These are phyloP conservation scores for Rhabdornis inornatus DNA, from an alignment of 2,113 vertebrate species.

Conservation along the genomic window DNA sequence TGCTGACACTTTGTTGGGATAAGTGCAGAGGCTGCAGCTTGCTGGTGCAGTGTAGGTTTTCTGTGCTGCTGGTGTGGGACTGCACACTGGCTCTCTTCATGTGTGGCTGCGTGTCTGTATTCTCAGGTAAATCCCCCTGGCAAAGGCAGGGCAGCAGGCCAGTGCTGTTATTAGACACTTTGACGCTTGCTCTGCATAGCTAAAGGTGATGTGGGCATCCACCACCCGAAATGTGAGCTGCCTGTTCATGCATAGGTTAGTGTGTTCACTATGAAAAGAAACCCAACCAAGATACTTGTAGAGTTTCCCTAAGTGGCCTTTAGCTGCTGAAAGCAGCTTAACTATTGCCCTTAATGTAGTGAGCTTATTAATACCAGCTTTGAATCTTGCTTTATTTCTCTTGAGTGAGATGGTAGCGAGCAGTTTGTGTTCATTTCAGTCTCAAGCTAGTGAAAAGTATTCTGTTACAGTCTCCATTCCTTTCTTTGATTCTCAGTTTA, in stretches of 20 bases:
- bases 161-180: neutral
- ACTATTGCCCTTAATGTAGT: neutral
- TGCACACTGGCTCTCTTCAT: neutral
- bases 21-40: neutral
- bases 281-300: neutral
- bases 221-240: neutral
- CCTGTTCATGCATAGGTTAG: neutral
- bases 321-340: neutral
- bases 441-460: neutral
- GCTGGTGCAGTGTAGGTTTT: neutral
- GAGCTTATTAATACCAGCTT: neutral
- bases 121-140: neutral
- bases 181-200: neutral
- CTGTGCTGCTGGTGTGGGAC: neutral
- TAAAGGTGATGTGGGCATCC: neutral
- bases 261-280: neutral
- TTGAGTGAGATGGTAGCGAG: neutral
- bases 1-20: neutral
- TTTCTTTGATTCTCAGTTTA: neutral
- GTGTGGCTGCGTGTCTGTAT: neutral
- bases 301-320: neutral
- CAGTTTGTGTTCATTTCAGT: neutral
- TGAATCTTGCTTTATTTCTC: neutral
- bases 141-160: conserved; percentile 41
- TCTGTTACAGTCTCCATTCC: neutral